Conservation (phyloP, 2,113 vertebrate genomes). For the Ctenodactylus gundi region DNA sequence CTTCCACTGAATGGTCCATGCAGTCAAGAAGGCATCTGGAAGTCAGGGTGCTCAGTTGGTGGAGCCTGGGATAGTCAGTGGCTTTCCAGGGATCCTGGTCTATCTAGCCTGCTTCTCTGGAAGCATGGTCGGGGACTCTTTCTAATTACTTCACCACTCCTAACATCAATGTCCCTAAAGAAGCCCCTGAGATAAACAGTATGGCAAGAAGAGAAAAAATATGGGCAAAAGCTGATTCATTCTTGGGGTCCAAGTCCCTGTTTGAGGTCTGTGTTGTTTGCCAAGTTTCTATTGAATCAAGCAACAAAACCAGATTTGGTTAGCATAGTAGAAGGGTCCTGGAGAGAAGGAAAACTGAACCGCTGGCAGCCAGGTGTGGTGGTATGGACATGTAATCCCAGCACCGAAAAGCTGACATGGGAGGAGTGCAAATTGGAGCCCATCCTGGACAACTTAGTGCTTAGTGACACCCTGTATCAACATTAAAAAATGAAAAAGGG, state of each 20-base stretch:
- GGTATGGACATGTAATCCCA: not conserved
- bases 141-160: not conserved
- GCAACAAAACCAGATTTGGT: not conserved
- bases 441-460: not conserved
- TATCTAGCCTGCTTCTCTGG: not conserved
- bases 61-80: not conserved
- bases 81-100: not conserved
- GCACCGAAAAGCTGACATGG: not conserved
- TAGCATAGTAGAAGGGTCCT: not conserved
- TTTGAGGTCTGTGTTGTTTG: not conserved
- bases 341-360: not conserved
- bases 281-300: not conserved
- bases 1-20: accelerated
- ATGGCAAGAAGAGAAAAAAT: not conserved
- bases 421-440: not conserved
- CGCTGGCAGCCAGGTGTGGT: not conserved
- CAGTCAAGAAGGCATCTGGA: accelerated
- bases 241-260: not conserved
- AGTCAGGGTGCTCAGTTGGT: not conserved
- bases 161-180: not conserved
- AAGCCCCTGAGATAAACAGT: not conserved
- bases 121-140: not conserved
- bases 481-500: no score
- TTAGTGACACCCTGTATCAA: not conserved
- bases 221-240: not conserved